These are phyloP conservation scores for Phania funesta DNA, from an alignment of 2,888 invertebrate species.

Conservation along the genomic window DNA sequence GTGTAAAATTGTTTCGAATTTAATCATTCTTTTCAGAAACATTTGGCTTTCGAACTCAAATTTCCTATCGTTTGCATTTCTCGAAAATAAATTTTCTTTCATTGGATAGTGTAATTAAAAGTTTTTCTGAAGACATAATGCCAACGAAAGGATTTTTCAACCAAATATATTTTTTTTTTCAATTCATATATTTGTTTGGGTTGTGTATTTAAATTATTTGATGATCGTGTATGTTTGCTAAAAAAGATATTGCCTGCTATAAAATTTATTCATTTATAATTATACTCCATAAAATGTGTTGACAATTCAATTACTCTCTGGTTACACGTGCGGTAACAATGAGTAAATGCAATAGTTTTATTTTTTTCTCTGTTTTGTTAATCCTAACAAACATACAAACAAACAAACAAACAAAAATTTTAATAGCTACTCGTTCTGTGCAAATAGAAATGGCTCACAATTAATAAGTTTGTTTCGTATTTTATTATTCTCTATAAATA, in stretches of 20 bases:
- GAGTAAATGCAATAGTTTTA: background rate
- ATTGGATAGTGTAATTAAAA: no score
- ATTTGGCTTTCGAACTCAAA: no score
- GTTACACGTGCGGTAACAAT: background rate
- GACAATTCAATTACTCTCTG: conserved; percentile 51
- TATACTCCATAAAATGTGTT: conserved; percentile 33
- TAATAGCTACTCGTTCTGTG: conserved; percentile 5
- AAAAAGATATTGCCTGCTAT: background rate
- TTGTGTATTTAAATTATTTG: background rate
- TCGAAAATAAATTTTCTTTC: no score
- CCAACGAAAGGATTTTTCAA: no score
- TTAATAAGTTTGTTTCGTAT: conserved; percentile 26
- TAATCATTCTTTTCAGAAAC: no score
- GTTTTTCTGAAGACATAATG: no score
- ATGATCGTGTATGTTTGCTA: no score
- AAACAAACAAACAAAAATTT: background rate
- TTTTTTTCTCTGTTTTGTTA: background rate
- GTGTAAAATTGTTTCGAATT: no score
- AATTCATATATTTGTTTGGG: no score
- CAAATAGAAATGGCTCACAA: conserved; percentile 28
- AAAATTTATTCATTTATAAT: background rate
- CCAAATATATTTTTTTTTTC: no score
- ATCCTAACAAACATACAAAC: background rate
- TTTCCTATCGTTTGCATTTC: no score
- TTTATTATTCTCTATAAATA: conserved; percentile 2